phyloP scores from a whole-genome alignment of 2,888 invertebrate species.

The Gymnocheta viridis region DNA sequence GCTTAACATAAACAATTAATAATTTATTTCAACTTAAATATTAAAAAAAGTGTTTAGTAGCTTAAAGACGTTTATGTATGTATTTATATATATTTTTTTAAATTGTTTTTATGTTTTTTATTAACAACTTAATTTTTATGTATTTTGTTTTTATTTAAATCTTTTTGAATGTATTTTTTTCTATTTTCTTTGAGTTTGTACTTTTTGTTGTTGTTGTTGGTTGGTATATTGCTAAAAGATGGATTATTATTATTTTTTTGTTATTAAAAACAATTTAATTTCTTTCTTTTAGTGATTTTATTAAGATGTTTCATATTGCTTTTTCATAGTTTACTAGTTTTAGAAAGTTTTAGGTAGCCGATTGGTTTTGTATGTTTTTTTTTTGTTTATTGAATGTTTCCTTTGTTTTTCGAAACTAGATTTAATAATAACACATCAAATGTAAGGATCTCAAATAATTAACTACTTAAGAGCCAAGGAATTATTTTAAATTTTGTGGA shows the following conservation, averaged over 20 bases:
- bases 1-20: slow-evolving; percentile 65
- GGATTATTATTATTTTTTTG: slow-evolving; percentile 22
- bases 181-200: slow-evolving; percentile 70
- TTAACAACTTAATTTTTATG: slow-evolving; percentile 28
- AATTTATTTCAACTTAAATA: slow-evolving; percentile 50
- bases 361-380: slow-evolving; percentile 9
- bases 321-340: slow-evolving; percentile 37
- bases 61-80: slow-evolving; percentile 30
- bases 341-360: slow-evolving; percentile 38
- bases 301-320: slow-evolving; percentile 57
- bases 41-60: slow-evolving; percentile 22
- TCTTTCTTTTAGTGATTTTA: slow-evolving; percentile 20
- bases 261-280: slow-evolving; percentile 35
- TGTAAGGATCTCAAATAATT: neutral
- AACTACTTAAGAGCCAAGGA: neutral
- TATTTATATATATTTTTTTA: neutral
- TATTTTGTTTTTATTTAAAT: slow-evolving; percentile 30
- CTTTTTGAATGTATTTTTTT: slow-evolving; percentile 62
- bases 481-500: neutral
- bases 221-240: slow-evolving; percentile 68
- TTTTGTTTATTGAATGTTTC: neutral
- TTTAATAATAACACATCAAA: neutral
- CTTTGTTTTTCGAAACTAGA: neutral
- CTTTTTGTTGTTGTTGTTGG: slow-evolving; percentile 69
- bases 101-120: slow-evolving; percentile 33